Base-by-base conservation (phyloP, 2,797 vertebrate genomes). In the Hipposideros larvatus region DNA sequence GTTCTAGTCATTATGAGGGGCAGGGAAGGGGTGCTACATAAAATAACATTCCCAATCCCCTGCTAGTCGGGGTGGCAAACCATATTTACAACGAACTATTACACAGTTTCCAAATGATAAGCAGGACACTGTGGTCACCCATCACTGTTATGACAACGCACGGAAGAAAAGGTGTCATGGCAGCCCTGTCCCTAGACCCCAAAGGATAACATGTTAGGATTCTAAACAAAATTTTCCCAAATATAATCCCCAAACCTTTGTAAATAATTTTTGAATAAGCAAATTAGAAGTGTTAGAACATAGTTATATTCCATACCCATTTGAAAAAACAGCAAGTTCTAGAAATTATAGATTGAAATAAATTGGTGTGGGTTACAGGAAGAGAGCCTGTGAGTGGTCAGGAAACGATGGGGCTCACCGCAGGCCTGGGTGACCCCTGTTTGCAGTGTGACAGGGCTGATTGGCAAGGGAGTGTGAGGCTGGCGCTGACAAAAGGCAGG, bases 201-300 rank as follows among this genome's bases (percentile, higher is more conserved):
- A 9, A 46, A 57, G 4, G 11, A 8, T 4, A 37, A 3, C 14
- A 22, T 9, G 21, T 55, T 34, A 24, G n/a, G 10, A 41, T 84
- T 90, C 93, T 61, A 28, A 55, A 34, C 48, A 87, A n/a, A 70
- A 24, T 3, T 22, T 83, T 74, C 68, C 43, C n/a, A 65, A n/a
- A 73, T 2, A 13, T 7, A 55, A 41, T 13, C 43, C 16, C 41
- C 37, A 59, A 55, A 73, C 5, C 24, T 85, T 86, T 5, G 48
- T 73, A 61, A 5, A 37, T 46, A 19, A n/a, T 37, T 41, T 92
- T 19, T 48, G 28, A 74, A 59, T 37, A 48, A 48, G 37, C 51
- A 53, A 57, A 77, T 61, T 11, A 74, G 11, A 89, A 21, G 3
- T 31, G 13, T 26, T 31, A 24, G 41, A n/a, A 51, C 11, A 13